Percentiles rank a stretch among this genome's conserved stretches.
phyloP scores from a whole-genome alignment of 2,113 vertebrate species.

The Nymphicus hollandicus region DNA sequence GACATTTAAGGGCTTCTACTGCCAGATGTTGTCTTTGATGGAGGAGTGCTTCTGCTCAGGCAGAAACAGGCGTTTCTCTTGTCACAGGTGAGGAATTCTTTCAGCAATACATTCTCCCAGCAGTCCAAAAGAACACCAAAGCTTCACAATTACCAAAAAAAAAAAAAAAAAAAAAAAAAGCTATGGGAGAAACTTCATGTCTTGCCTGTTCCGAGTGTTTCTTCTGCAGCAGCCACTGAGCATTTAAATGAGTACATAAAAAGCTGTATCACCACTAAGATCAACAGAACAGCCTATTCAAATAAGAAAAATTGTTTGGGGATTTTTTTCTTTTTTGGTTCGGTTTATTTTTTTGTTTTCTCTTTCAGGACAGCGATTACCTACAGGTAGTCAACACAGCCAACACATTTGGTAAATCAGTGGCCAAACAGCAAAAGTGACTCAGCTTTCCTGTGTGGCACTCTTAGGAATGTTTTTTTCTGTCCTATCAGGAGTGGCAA shows the following conservation, averaged over 20 bases:
- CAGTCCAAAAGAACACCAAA: neutral
- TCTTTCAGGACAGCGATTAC: neutral
- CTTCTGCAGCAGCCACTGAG: neutral
- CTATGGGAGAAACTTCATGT: neutral
- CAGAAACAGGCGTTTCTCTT: neutral
- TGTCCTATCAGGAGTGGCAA: neutral
- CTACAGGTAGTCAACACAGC: neutral
- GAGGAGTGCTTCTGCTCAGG: neutral
- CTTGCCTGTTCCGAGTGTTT: neutral
- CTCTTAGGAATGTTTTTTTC: neutral
- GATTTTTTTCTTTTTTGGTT: neutral
- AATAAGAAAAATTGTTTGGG: neutral
- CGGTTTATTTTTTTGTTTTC: neutral
- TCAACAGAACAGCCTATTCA: neutral
- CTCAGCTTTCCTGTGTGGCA: neutral
- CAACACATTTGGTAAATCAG: neutral
- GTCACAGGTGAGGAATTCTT: neutral
- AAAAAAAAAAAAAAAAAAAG: neutral
- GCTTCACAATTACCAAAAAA: neutral
- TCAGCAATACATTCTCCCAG: neutral
- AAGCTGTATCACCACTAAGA: neutral
- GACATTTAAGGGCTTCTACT: neutral
- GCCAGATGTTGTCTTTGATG: neutral
- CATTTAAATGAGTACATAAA: neutral
- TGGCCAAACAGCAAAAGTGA: neutral